Conservation (phyloP, 1,140 invertebrate species). For the Geopemphigus sp. region DNA sequence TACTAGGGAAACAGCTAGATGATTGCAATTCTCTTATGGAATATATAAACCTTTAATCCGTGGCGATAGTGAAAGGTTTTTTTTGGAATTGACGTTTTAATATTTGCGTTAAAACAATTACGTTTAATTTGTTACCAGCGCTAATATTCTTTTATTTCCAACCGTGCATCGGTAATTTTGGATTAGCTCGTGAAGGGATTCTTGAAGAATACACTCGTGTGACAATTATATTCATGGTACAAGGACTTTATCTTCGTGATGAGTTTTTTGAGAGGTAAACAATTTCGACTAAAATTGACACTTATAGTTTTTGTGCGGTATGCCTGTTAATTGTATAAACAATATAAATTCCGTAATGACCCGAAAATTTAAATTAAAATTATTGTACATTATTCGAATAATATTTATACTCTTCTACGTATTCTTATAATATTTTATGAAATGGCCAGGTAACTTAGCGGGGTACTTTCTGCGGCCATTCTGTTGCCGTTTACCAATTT, state of each 20-base stretch:
- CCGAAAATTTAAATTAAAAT: too few species aligned
- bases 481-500: too few species aligned
- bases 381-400: too few species aligned
- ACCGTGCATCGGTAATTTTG: constrained; percentile 92
- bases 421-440: too few species aligned
- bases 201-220: constrained; percentile 60
- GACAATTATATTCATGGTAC: constrained; percentile 80
- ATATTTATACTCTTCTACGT: too few species aligned
- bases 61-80: constrained; percentile 86
- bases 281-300: constrained; percentile 86
- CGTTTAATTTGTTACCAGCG: constrained; percentile 58
- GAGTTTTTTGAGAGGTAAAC: constrained; percentile 77
- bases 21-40: constrained; percentile 86
- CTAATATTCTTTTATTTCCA: constrained; percentile 89
- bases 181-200: constrained; percentile 78
- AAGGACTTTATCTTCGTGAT: constrained; percentile 82
- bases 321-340: constrained; percentile 52
- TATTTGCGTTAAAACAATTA: not conserved
- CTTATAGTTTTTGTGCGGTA: constrained; percentile 89
- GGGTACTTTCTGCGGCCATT: too few species aligned
- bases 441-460: too few species aligned
- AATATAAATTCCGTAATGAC: too few species aligned
- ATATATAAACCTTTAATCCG: constrained; percentile 82
- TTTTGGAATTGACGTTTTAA: not conserved
- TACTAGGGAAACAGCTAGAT: constrained; percentile 79